Evolutionary conservation across 1,140 invertebrate species (phyloP).

Genomic region (Kradibia gibbosae): DNA sequence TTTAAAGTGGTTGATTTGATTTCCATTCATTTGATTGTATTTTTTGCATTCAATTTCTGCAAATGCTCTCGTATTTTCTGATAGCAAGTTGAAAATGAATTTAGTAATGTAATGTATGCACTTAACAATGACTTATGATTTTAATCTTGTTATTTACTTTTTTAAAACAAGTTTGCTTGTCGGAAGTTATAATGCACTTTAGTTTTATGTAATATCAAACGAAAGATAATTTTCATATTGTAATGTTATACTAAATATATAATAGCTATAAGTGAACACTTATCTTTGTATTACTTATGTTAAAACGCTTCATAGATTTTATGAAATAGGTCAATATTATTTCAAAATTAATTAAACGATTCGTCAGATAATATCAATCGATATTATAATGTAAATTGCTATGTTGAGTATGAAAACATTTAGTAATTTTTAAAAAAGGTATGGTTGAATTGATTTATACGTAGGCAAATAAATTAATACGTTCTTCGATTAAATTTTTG

Average conservation of each 20-base stretch:
- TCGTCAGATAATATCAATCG: too few species aligned
- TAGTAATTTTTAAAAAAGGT: too few species aligned
- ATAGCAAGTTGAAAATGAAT: neutral
- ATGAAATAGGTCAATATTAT: neutral
- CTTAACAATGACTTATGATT: constrained; percentile 25
- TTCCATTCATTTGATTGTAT: neutral
- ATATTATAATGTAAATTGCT: too few species aligned
- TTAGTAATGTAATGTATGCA: neutral
- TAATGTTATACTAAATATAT: neutral
- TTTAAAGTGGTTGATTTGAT: neutral
- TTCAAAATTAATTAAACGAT: too few species aligned
- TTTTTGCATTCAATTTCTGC: neutral
- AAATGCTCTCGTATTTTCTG: neutral
- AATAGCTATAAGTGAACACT: neutral
- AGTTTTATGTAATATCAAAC: neutral
- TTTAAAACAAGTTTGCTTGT: constrained; percentile 1
- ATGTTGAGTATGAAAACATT: too few species aligned
- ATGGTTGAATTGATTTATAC: too few species aligned
- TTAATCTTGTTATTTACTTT: neutral
- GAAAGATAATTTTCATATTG: neutral
- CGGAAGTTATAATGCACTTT: constrained; percentile 21
- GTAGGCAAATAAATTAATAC: too few species aligned
- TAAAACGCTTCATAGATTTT: neutral
- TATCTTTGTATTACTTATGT: neutral
- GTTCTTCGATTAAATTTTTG: too few species aligned